Evolutionary conservation across 2,888 invertebrate genomes (phyloP).

Genomic region (Machimus atricapillus): DNA sequence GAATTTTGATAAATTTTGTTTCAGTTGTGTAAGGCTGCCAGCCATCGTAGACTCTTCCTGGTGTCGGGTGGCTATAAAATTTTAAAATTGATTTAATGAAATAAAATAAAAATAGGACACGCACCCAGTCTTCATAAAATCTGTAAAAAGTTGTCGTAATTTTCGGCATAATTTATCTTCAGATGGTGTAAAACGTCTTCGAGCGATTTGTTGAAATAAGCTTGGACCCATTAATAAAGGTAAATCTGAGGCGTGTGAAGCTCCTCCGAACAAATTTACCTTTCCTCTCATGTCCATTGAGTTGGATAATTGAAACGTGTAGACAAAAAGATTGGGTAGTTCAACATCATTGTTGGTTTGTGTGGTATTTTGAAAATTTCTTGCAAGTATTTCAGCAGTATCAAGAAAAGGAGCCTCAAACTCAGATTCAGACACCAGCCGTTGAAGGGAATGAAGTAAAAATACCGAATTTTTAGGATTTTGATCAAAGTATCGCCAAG

Average conservation of each 20-base stretch:
- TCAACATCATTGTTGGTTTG: neutral
- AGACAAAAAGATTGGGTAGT: constrained; percentile 53
- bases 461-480: constrained; percentile 50
- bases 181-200: constrained; percentile 67
- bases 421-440: constrained; percentile 58
- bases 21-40: constrained; percentile 69
- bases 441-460: constrained; percentile 57
- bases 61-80: constrained; percentile 65
- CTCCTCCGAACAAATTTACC: constrained; percentile 64
- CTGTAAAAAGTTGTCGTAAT: constrained; percentile 64
- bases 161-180: constrained; percentile 68
- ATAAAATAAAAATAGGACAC: neutral
- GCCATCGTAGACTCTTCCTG: constrained; percentile 63
- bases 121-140: constrained; percentile 66
- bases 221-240: constrained; percentile 72
- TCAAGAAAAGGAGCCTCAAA: constrained; percentile 59
- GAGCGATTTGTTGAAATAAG: constrained; percentile 71
- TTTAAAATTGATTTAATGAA: neutral
- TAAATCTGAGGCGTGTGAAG: constrained; percentile 73
- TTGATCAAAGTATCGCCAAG: constrained; percentile 59
- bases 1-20: constrained; percentile 56
- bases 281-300: constrained; percentile 62
- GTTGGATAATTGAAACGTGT: constrained; percentile 58
- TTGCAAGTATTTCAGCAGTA: constrained; percentile 53
- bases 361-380: neutral